phyloP scores from a whole-genome alignment of 2,113 vertebrate genomes.

The Labeo rohita region DNA sequence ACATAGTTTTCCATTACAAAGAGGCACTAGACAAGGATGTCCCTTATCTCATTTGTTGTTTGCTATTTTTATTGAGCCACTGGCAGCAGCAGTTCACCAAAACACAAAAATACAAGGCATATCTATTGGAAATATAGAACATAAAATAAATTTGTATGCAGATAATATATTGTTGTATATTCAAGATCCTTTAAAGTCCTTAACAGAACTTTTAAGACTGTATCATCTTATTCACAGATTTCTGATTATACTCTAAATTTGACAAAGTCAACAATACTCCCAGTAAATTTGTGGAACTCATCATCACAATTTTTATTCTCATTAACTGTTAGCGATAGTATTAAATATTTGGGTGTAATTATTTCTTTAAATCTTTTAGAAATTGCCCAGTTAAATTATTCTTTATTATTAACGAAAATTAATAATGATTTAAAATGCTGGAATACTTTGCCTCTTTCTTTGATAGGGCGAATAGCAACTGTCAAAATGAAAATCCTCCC shows the following conservation, averaged over 20 bases:
- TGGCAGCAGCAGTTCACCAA: background rate
- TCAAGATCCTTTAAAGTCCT: background rate
- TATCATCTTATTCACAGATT: background rate
- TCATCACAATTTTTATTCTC: background rate
- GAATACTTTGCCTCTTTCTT: background rate
- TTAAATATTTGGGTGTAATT: background rate
- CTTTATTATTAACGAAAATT: background rate
- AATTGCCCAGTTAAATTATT: background rate
- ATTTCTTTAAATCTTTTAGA: background rate
- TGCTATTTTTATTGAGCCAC: background rate
- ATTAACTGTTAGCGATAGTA: background rate
- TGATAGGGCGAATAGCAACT: background rate
- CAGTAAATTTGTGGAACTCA: too few species aligned
- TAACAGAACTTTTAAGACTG: background rate
- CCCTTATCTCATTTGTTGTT: background rate
- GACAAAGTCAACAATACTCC: background rate
- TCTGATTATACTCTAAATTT: background rate
- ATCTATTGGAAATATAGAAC: background rate
- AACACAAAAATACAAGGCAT: background rate
- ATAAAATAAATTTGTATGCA: background rate
- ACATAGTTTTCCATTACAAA: background rate
- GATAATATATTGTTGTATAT: background rate
- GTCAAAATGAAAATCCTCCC: background rate
- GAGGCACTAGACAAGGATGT: background rate
- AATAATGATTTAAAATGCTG: background rate